Conservation (phyloP, 1,140 invertebrate species). For the Lethrus apterus region DNA sequence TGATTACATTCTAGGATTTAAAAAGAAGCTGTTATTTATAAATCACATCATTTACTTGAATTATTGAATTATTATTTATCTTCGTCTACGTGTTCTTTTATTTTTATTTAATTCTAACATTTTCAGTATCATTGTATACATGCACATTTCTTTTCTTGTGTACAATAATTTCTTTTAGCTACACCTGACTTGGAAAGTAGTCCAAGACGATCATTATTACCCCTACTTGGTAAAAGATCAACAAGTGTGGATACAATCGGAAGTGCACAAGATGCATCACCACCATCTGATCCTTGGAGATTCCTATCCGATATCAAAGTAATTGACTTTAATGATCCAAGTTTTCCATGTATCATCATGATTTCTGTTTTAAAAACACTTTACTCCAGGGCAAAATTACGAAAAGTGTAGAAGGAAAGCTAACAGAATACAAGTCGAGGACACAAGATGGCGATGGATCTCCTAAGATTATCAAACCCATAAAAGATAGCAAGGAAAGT, state of each 20-base stretch:
- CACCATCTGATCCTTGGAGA: conserved; percentile 48
- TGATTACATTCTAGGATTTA: no score
- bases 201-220: conserved; percentile 30
- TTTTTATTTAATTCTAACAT: no score
- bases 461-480: conserved; percentile 27
- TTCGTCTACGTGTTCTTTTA: no score
- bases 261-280: conserved; percentile 42
- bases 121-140: no score
- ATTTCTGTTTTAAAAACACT: conserved; percentile 16
- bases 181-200: conserved; percentile 30
- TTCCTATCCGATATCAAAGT: conserved; percentile 48
- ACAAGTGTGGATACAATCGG: conserved; percentile 40
- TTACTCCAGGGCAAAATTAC: conserved; percentile 49
- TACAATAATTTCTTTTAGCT: no score
- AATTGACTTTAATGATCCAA: conserved; percentile 12
- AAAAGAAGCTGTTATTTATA: no score
- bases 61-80: no score
- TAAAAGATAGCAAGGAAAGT: conserved; percentile 44
- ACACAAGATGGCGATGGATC: conserved; percentile 33
- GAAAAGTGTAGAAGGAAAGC: conserved; percentile 57
- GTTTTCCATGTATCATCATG: conserved; percentile 4
- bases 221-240: conserved; percentile 40
- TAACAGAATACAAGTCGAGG: conserved; percentile 49
- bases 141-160: no score
- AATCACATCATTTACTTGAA: no score